Conservation (phyloP, 2,113 vertebrate genomes). For the Eclectus roratus region DNA sequence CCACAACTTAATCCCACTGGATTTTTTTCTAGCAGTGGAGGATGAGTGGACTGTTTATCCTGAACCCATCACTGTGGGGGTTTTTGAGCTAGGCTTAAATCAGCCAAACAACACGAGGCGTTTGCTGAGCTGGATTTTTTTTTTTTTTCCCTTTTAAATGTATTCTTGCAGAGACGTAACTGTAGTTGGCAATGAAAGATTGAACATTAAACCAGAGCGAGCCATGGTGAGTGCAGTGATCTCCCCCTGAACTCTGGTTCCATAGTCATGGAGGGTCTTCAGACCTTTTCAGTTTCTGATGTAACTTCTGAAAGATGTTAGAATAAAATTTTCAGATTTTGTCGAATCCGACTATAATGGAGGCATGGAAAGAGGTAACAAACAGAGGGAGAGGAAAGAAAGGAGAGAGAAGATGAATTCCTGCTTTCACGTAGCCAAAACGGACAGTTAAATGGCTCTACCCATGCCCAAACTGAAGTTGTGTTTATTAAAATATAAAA, state of each 20-base stretch:
- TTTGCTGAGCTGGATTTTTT: neutral
- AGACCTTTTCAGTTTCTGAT: neutral
- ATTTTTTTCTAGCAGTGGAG: neutral
- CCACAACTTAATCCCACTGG: neutral
- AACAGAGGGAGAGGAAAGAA: neutral
- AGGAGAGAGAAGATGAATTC: neutral
- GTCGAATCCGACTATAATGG: neutral
- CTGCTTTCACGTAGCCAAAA: neutral
- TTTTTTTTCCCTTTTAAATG: neutral
- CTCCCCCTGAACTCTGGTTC: neutral
- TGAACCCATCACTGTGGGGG: neutral
- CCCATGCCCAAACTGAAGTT: neutral
- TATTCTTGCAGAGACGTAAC: neutral
- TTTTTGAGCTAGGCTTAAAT: neutral
- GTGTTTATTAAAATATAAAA: neutral
- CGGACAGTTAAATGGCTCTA: neutral
- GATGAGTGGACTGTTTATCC: neutral
- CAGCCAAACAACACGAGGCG: neutral
- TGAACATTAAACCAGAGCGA: neutral
- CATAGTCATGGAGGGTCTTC: neutral
- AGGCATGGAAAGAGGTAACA: neutral
- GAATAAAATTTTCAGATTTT: conserved; percentile 19
- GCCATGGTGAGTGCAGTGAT: neutral
- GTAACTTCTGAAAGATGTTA: neutral
- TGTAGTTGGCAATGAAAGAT: conserved; percentile 14